Base-by-base conservation (phyloP, 2,797 vertebrate genomes). In the Dermochelys coriacea region DNA sequence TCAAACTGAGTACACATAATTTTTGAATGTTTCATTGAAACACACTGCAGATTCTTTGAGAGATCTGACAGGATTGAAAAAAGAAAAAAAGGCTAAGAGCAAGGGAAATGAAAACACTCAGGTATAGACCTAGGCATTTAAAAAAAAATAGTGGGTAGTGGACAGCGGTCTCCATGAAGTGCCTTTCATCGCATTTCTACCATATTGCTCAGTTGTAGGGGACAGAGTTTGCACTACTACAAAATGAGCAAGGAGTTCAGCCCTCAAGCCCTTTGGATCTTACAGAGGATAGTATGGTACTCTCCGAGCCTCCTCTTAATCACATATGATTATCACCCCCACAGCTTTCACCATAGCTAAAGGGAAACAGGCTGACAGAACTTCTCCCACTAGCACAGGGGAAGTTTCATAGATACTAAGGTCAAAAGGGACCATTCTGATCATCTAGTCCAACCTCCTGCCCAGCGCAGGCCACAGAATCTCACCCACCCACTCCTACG, bases 1-100 rank as follows among this genome's bases (percentile, higher is more conserved):
- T 47, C 74, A 75, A 47, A 29, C n/a, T 15, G 12, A 27, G 45
- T 75, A 29, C 0, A 0, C 59, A 45, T 12, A 92, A 12, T 4
- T 83, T 41, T 5, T 31, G 8, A 37, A 37, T 23, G 6, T 52
- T 91, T 91, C 61, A 86, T 1, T 21, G 8, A 82, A 82, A 74
- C 8, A 57, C 15, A 2, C 5, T 80, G 7, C 16, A 83, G 25
- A 49, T 16, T 49, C 27, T 74, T 74, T 15, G 29, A 59, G 71
- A 71, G 92, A 92, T 0, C 0, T 4, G 45, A 45, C 0, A 57
- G 5, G 12, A 27, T 2, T 57, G 25, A 11, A 41, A 79, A 34
- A 1, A 0, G 1, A 41, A 82, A 12, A 75, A 87, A 8, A 12
- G 15, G 11, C 14, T 29, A 16, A 47, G 25, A 47, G 64, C 9